Conservation (phyloP, 2,113 vertebrate genomes). For the Eulemur macaco region DNA sequence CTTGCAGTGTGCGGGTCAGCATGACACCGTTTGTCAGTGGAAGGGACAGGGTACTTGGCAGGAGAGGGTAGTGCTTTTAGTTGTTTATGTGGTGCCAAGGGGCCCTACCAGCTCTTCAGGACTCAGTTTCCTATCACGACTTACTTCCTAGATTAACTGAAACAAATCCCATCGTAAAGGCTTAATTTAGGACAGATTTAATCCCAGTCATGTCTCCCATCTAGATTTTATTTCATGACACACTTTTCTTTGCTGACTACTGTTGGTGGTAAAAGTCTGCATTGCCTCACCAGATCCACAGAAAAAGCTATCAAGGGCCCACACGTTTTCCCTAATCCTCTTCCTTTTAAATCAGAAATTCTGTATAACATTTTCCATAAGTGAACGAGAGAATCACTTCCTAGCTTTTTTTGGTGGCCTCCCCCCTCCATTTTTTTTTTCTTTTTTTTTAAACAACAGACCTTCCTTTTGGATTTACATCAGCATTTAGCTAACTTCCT, state of each 20-base stretch:
- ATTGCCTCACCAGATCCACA: neutral
- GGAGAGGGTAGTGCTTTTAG: neutral
- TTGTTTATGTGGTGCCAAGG: neutral
- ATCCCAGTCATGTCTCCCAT: neutral
- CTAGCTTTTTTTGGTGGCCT: neutral
- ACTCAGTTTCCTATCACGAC: neutral
- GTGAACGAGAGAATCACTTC: constrained; percentile 50
- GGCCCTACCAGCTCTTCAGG: neutral
- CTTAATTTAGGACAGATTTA: constrained; percentile 16
- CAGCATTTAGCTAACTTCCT: constrained; percentile 83
- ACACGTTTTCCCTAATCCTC: constrained; percentile 35
- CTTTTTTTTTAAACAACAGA: constrained; percentile 59
- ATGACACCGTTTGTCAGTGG: neutral
- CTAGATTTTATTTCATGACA: constrained; percentile 50
- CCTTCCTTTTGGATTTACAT: constrained; percentile 80
- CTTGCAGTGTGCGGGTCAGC: neutral
- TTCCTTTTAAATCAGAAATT: constrained; percentile 48
- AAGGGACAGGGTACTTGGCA: neutral
- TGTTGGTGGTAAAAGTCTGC: constrained; percentile 28
- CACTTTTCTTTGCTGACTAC: constrained; percentile 48
- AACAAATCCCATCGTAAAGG: constrained; percentile 41
- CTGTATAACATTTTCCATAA: constrained; percentile 70
- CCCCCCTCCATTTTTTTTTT: neutral
- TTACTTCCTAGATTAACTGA: neutral
- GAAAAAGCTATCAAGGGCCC: neutral